These are phyloP conservation scores for Sciurus vulgaris DNA, from an alignment of 2,797 vertebrate species.

Conservation along the genomic window DNA sequence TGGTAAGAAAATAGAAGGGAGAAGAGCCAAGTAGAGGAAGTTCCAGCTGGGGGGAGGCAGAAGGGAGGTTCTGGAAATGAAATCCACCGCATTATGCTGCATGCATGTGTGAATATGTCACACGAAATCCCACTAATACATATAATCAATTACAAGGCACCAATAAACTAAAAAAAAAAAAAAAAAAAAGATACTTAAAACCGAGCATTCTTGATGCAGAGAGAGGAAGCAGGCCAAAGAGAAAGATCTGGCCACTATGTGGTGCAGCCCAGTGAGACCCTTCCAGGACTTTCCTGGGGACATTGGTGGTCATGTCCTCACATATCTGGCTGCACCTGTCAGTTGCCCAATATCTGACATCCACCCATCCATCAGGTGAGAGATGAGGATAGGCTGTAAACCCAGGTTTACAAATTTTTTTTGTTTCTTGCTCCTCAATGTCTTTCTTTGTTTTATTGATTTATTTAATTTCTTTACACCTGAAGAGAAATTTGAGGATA, in stretches of 20 bases:
- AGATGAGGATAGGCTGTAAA: not conserved
- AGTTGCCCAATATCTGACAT: not conserved
- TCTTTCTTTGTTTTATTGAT: not conserved
- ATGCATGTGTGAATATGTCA: no score
- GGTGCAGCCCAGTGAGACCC: fast-evolving
- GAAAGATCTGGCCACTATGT: not conserved
- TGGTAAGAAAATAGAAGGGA: not conserved
- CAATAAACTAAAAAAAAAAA: no score
- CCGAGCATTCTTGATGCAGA: not conserved
- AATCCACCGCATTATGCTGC: no score
- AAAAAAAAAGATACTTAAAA: no score
- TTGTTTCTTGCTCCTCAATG: not conserved
- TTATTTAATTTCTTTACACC: not conserved
- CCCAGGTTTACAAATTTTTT: not conserved
- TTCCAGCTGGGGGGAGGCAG: no score
- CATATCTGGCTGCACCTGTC: not conserved
- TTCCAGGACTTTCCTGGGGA: not conserved
- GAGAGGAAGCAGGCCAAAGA: not conserved
- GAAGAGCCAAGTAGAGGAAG: no score
- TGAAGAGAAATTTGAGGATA: not conserved
- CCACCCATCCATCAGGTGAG: not conserved
- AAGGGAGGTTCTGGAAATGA: no score
- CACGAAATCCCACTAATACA: no score
- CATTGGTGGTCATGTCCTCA: not conserved
- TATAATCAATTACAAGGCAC: no score